Evolutionary conservation across 2,797 vertebrate species (phyloP).

Genomic region (Ibycter americanus): DNA sequence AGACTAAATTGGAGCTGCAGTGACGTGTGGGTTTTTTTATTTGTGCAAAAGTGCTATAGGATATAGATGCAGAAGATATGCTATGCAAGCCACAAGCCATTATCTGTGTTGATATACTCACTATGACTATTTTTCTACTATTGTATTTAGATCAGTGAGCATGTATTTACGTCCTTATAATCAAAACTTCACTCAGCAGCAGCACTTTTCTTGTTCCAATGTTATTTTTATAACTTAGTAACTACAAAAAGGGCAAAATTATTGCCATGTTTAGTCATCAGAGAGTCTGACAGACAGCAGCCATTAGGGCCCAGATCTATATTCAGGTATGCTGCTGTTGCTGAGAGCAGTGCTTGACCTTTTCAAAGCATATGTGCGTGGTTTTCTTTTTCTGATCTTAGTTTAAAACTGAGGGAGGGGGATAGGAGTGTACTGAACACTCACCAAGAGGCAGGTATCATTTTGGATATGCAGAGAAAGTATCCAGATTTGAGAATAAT

Average conservation of each 20-base stretch:
- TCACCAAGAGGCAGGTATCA: not conserved
- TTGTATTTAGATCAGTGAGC: not conserved
- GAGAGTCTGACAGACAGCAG: not conserved
- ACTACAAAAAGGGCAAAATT: not conserved
- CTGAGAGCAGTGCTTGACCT: constrained; percentile 16
- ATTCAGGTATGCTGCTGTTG: not conserved
- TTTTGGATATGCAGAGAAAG: not conserved
- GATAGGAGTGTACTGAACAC: not conserved
- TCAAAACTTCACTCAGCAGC: not conserved
- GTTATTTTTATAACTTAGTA: not conserved
- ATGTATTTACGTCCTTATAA: not conserved
- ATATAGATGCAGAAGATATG: not conserved
- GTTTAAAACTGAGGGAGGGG: not conserved
- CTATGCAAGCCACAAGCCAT: not conserved
- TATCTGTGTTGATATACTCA: not conserved
- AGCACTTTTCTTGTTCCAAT: not conserved
- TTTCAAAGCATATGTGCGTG: not conserved
- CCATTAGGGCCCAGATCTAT: not conserved
- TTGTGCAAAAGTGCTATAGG: not conserved
- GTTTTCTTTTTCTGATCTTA: not conserved
- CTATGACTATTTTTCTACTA: not conserved
- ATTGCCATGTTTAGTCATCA: not conserved
- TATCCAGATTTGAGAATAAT: not conserved
- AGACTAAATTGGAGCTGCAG: not conserved
- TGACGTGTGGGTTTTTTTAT: not conserved